Base-by-base conservation (phyloP, 2,888 invertebrate genomes). In the Agonopterix alstromeriana region DNA sequence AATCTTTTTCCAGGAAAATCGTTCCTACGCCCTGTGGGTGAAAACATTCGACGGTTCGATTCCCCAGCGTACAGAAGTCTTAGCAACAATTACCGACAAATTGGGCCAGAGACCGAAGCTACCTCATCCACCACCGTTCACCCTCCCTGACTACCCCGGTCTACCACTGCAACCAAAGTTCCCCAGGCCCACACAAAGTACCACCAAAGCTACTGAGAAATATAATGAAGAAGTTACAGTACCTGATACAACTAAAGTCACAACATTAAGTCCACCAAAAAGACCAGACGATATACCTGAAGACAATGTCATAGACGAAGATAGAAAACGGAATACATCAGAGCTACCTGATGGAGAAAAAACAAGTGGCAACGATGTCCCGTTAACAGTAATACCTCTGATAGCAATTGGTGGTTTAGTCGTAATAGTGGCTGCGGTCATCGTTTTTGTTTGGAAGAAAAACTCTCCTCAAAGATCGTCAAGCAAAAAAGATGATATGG, bases 401-500 rank as follows among this genome's bases (percentile, higher is more conserved):
- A 87, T 93, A 17, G 92, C 93, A 8, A 91, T 95, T 45, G 92
- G 92, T 60, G 92, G 90, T 3, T 84, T 96, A 45, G 91, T 95
- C 51, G 76, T 94, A 3, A 91, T 93, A 12, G 91, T 93, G 3
- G 93, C 92, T 12, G 89, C 91, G 43, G 91, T 93, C 1, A 90
- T 92, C 10, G 90, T 94, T 61, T 90, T 94, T 49, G 92, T 94
- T 57, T 92, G 94, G 60, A 93, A 91, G 67, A 94, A 92, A 64
- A 91, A 94, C 52, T 93, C 92, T 63, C 73, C 86, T 40, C 90
- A 90, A 42, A 91, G 92, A 66, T 82, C 90, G n/a, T 93, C 93
- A 63, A 90, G 90, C 35, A 90, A 90, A 55, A 94, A 94, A 70
- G 93, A 94, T 61, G 94, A 95, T 66, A 93, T 94, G 92, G 94